Conservation (phyloP, 2,113 vertebrate genomes). For the Dasyprocta punctata region DNA sequence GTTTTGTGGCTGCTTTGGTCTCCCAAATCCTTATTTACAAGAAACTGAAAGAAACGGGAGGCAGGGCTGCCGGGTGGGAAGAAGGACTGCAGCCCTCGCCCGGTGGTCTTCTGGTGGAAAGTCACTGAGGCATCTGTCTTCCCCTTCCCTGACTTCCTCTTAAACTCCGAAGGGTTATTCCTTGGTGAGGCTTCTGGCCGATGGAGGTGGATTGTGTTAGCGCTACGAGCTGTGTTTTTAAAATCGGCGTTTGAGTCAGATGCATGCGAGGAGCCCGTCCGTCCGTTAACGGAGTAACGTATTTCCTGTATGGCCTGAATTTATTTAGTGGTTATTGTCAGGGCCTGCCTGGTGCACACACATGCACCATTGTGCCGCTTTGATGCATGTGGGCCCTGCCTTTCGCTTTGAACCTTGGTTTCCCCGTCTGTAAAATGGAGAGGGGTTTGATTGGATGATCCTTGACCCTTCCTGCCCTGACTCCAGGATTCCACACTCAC, state of each 20-base stretch:
- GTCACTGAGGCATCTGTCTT: slow-evolving; percentile 67
- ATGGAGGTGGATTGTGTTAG: slow-evolving; percentile 63
- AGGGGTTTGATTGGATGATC: neutral
- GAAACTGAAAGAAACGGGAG: slow-evolving; percentile 79
- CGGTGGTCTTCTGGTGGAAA: slow-evolving; percentile 55
- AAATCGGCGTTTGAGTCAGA: slow-evolving; percentile 75
- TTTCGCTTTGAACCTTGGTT: slow-evolving; percentile 4
- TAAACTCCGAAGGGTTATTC: slow-evolving; percentile 69
- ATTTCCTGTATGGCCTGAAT: slow-evolving; percentile 76
- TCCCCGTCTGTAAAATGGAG: slow-evolving; percentile 62
- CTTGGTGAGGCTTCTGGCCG: slow-evolving; percentile 54
- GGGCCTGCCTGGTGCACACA: slow-evolving; percentile 47
- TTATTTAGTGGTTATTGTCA: slow-evolving; percentile 60
- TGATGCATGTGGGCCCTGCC: neutral
- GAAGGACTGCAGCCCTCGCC: neutral
- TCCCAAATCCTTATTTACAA: slow-evolving; percentile 73
- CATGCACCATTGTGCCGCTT: neutral
- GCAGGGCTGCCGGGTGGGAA: neutral
- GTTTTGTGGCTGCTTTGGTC: slow-evolving; percentile 67
- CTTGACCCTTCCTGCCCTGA: neutral
- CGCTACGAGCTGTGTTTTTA: slow-evolving; percentile 61
- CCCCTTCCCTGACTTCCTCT: slow-evolving; percentile 40
- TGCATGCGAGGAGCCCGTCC: slow-evolving; percentile 52
- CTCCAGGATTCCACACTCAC: neutral
- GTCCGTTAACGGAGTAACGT: slow-evolving; percentile 57